Conservation (phyloP, 2,113 vertebrate genomes). For the Synchiropus splendidus region DNA sequence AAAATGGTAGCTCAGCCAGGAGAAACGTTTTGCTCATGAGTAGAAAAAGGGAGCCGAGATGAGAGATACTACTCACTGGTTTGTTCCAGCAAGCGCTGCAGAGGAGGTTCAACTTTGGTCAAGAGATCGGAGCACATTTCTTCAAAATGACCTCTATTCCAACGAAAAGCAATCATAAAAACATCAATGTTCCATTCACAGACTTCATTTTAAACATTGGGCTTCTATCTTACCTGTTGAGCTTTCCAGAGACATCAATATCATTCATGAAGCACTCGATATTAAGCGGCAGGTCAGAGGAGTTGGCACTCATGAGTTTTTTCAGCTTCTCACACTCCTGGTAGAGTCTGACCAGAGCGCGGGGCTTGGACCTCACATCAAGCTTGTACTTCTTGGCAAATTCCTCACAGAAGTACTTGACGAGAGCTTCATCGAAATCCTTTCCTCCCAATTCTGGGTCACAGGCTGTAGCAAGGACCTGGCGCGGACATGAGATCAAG, state of each 20-base stretch:
- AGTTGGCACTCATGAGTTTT: constrained; percentile 95
- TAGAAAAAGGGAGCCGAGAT: no score
- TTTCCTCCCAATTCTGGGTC: constrained; percentile 86
- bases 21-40: no score
- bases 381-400: constrained; percentile 93
- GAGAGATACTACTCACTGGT: constrained; percentile 75
- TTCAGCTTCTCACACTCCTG: constrained; percentile 97
- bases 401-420: constrained; percentile 89
- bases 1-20: no score
- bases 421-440: constrained; percentile 87
- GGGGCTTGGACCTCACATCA: constrained; percentile 87
- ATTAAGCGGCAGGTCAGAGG: constrained; percentile 89
- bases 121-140: constrained; percentile 86
- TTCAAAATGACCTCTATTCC: constrained; percentile 77
- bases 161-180: constrained; percentile 10
- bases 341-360: constrained; percentile 83
- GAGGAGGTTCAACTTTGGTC: constrained; percentile 79
- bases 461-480: constrained; percentile 89
- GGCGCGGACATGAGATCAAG: constrained; percentile 14
- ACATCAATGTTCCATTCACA: background rate
- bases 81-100: constrained; percentile 84
- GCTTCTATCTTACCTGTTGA: constrained; percentile 76
- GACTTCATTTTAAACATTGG: background rate
- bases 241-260: constrained; percentile 83
- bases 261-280: constrained; percentile 99